Percentiles rank a stretch among this genome's conserved stretches.
Conservation (phyloP, 2,888 invertebrate genomes). For the Smittia aterrima region DNA sequence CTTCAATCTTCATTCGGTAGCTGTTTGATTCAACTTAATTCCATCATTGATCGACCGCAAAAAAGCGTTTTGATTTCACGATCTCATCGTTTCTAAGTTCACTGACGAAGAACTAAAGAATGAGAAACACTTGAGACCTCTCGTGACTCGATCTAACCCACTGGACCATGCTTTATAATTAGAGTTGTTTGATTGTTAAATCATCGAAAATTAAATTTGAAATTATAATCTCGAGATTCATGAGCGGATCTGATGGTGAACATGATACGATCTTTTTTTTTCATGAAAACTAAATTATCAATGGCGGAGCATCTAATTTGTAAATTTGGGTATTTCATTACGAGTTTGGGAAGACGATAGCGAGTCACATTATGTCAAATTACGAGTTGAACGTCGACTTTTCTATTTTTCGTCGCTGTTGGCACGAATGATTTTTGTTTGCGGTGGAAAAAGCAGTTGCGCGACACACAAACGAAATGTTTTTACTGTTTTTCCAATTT, state of each 20-base stretch:
- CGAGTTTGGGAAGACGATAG: neutral
- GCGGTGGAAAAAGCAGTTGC: conserved; percentile 1
- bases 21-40: neutral
- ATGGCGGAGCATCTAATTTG: neutral
- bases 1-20: neutral
- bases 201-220: conserved; percentile 1
- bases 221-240: neutral
- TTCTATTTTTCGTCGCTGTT: neutral
- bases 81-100: neutral
- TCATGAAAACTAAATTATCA: too few relatives aligned
- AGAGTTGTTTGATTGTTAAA: neutral
- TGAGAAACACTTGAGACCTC: neutral
- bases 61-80: too few relatives aligned
- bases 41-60: too few relatives aligned
- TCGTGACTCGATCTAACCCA: neutral
- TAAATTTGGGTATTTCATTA: conserved; percentile 8
- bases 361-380: neutral
- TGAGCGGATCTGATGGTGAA: neutral
- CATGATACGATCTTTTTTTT: neutral
- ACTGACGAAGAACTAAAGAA: neutral
- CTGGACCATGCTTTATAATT: conserved; percentile 5
- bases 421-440: neutral
- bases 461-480: neutral
- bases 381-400: neutral
- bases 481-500: conserved; percentile 33